These are phyloP conservation scores for Danio jaintianensis DNA, from an alignment of 2,797 vertebrate genomes.

Conservation along the genomic window DNA sequence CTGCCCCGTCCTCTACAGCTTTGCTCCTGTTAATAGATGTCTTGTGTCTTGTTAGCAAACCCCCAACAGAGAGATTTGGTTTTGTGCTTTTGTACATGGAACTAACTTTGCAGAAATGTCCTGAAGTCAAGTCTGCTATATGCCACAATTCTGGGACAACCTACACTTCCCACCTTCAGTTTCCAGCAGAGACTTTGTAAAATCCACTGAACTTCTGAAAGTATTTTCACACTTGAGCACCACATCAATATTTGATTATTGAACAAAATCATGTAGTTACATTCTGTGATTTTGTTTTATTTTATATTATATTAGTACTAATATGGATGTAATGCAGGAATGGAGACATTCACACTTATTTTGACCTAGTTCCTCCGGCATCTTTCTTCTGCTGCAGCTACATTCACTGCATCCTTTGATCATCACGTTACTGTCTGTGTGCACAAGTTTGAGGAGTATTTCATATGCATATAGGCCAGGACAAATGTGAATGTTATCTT, in stretches of 20 bases:
- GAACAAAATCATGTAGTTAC: neutral
- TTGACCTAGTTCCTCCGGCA: constrained; percentile 22
- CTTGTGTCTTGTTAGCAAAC: constrained; percentile 34
- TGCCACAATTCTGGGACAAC: constrained; percentile 10
- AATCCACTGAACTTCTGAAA: neutral
- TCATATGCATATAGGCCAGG: constrained; percentile 10
- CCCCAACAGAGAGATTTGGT: neutral
- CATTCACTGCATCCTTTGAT: constrained; percentile 19
- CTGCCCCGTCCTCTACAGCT: neutral
- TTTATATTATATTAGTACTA: neutral
- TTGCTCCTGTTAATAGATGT: neutral
- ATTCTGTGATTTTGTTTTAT: neutral
- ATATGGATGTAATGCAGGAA: neutral
- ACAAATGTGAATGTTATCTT: constrained; percentile 15
- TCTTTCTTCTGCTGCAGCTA: neutral
- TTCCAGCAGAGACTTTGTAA: constrained; percentile 1
- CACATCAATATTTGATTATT: neutral
- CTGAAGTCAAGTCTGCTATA: neutral
- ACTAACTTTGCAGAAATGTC: neutral
- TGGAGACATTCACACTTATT: constrained; percentile 1
- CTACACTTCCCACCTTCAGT: neutral
- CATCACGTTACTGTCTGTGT: neutral
- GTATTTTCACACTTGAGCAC: neutral
- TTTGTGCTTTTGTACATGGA: neutral
- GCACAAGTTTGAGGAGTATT: neutral